These are phyloP conservation scores for Halisarca cf. caerulea DNA, from an alignment of 37 sponge, comb jelly and placozoan species.

Conservation along the genomic window DNA sequence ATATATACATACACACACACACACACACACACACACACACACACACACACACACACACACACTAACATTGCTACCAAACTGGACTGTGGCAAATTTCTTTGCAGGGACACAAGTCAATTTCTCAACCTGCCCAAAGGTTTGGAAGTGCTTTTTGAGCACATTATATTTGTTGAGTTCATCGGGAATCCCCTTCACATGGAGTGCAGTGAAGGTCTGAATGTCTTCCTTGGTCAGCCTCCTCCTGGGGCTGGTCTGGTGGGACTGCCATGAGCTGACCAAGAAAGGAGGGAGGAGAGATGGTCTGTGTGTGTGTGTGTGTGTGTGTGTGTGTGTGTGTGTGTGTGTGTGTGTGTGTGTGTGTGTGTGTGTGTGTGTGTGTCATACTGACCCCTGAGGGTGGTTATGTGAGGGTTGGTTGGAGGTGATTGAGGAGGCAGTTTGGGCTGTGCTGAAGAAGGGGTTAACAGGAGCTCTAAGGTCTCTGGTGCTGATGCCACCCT, in stretches of 20 bases:
- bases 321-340: too few relatives aligned
- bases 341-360: too few relatives aligned
- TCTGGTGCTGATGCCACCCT: too few relatives aligned
- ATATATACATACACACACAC: slow-evolving; percentile 28
- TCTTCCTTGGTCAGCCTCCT: not conserved
- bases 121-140: slow-evolving; percentile 56
- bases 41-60: not conserved
- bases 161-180: slow-evolving; percentile 37
- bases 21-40: not conserved
- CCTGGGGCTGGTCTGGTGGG: not conserved
- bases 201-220: not conserved
- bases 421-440: too few relatives aligned
- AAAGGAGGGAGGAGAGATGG: too few relatives aligned
- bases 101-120: slow-evolving; percentile 38
- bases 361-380: too few relatives aligned
- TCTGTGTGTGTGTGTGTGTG: too few relatives aligned
- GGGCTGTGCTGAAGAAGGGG: too few relatives aligned
- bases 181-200: slow-evolving; percentile 77
- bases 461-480: too few relatives aligned
- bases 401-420: too few relatives aligned
- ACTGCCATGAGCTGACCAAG: not conserved
- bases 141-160: slow-evolving; percentile 47
- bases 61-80: slow-evolving; percentile 56
- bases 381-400: too few relatives aligned
- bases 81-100: slow-evolving; percentile 68